phyloP scores from a whole-genome alignment of 1,140 invertebrate genomes.

The Globodera ellingtonae region DNA sequence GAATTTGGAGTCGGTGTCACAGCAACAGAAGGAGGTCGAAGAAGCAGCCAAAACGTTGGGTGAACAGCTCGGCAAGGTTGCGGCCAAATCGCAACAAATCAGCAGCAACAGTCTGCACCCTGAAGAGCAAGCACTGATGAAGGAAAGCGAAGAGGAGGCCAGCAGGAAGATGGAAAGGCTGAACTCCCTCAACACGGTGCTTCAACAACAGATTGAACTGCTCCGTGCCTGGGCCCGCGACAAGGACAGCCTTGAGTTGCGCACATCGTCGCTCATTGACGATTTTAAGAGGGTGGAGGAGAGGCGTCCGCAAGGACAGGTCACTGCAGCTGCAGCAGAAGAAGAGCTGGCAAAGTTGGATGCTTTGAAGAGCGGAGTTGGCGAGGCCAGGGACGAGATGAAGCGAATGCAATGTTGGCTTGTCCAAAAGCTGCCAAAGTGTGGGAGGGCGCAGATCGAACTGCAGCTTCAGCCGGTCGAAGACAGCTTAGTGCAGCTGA shows the following conservation, averaged over 20 bases:
- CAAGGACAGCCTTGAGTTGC: slow-evolving; percentile 16
- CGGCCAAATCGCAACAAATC: background rate
- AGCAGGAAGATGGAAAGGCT: slow-evolving; percentile 19
- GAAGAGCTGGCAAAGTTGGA: slow-evolving; percentile 26
- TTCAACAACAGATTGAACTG: slow-evolving; percentile 29
- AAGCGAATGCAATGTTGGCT: slow-evolving; percentile 11
- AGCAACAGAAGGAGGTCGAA: background rate
- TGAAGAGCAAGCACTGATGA: slow-evolving; percentile 18
- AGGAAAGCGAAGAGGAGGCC: slow-evolving; percentile 16
- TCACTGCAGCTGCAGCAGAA: slow-evolving; percentile 14
- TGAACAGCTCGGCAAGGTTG: slow-evolving; percentile 5
- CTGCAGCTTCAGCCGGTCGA: slow-evolving; percentile 4
- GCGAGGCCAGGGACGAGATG: slow-evolving; percentile 18
- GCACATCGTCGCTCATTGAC: slow-evolving; percentile 4
- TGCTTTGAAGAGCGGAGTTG: background rate
- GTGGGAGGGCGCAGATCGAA: slow-evolving; percentile 2
- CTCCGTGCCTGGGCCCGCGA: slow-evolving; percentile 4
- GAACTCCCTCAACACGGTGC: slow-evolving; percentile 9
- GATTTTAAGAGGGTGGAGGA: slow-evolving; percentile 17
- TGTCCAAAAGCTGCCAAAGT: background rate
- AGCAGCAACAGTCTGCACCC: slow-evolving; percentile 7
- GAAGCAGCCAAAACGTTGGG: slow-evolving; percentile 12
- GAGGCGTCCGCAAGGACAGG: background rate
- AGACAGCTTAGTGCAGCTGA: slow-evolving; percentile 11
- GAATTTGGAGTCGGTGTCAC: background rate